Evolutionary conservation across 2,888 invertebrate genomes (phyloP).

Genomic region (Rhagium mordax): DNA sequence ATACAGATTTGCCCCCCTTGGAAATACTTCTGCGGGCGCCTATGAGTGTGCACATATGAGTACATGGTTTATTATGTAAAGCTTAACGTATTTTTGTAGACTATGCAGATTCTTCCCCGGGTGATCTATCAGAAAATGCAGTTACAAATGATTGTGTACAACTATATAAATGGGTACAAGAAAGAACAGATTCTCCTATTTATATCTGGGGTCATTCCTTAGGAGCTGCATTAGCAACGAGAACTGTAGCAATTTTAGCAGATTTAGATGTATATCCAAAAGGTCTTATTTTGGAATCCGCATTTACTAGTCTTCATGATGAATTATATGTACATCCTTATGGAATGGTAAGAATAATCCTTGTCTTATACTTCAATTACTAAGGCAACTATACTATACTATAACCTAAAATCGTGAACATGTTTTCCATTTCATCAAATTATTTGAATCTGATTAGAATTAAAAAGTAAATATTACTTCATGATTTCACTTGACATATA

Average conservation of each 20-base stretch:
- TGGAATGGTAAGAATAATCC: slow-evolving; percentile 55
- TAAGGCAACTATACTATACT: too few species aligned
- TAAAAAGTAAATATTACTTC: too few species aligned
- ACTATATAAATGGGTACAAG: slow-evolving; percentile 62
- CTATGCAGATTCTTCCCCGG: slow-evolving; percentile 64
- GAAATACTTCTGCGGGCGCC: too few species aligned
- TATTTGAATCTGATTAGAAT: too few species aligned
- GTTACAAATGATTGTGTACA: slow-evolving; percentile 64
- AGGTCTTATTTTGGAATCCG: slow-evolving; percentile 63
- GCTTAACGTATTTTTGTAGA: slow-evolving; percentile 51
- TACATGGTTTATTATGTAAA: too few species aligned
- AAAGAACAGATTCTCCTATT: slow-evolving; percentile 58
- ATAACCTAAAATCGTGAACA: too few species aligned
- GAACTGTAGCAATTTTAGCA: slow-evolving; percentile 54
- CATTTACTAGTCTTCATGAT: slow-evolving; percentile 62
- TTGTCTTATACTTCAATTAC: too few species aligned
- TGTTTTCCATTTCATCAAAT: too few species aligned
- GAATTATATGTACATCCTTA: slow-evolving; percentile 62
- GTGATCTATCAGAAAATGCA: slow-evolving; percentile 59
- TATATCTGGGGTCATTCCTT: slow-evolving; percentile 67
- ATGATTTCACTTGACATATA: too few species aligned
- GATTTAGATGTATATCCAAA: slow-evolving; percentile 45
- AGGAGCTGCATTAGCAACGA: slow-evolving; percentile 63
- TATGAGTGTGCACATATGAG: too few species aligned
- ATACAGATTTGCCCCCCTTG: too few species aligned